These are phyloP conservation scores for Tetragnatha montana DNA, from an alignment of 2,888 invertebrate genomes.

Conservation along the genomic window DNA sequence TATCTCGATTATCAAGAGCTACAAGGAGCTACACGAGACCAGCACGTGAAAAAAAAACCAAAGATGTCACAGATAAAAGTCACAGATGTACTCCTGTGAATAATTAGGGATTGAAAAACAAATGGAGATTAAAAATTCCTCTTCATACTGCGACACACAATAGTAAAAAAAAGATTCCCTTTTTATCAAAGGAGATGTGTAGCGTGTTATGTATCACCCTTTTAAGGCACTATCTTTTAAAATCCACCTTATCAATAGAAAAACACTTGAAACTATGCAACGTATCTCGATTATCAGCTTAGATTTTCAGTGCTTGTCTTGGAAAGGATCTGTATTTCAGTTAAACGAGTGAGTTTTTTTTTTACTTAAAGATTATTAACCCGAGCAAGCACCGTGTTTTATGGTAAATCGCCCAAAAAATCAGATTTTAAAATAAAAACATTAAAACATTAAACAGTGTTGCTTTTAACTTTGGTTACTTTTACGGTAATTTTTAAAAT, in stretches of 20 bases:
- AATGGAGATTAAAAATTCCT: not conserved
- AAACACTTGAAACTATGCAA: not conserved
- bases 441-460: no score
- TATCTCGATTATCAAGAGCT: no score
- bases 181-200: not conserved
- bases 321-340: no score
- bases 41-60: slow-evolving; percentile 1
- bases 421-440: no score
- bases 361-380: no score
- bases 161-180: not conserved
- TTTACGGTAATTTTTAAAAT: not conserved
- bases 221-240: not conserved
- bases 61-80: not conserved
- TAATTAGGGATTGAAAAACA: not conserved
- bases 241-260: not conserved
- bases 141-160: not conserved
- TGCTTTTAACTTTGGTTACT: not conserved
- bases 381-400: no score
- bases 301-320: no score
- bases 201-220: not conserved
- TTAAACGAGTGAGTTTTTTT: no score
- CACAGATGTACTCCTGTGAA: not conserved
- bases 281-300: no score
- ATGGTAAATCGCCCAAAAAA: no score
- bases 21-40: slow-evolving; percentile 3